These are phyloP conservation scores for Lydus trimaculatus DNA, from an alignment of 2,888 invertebrate genomes.

Conservation along the genomic window DNA sequence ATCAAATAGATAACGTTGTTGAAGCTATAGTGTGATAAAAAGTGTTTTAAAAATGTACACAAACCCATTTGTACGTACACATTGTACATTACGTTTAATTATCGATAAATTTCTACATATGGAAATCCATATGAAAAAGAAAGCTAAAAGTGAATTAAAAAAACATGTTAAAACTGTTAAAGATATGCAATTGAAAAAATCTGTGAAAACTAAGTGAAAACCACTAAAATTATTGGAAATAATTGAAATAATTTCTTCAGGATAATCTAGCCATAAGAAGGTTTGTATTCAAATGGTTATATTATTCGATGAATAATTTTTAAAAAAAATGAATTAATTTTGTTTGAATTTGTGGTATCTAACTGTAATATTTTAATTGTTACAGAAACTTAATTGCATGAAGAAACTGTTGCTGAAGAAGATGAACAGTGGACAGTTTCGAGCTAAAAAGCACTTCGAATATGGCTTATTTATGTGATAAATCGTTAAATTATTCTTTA, in stretches of 20 bases:
- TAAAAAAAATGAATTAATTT: not conserved
- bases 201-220: not conserved
- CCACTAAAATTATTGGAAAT: not conserved
- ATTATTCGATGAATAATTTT: no score
- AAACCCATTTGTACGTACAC: conserved; percentile 75
- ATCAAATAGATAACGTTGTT: not conserved
- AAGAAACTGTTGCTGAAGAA: not conserved
- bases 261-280: not conserved
- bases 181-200: not conserved
- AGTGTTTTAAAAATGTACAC: conserved; percentile 66
- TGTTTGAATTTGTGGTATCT: not conserved
- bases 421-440: not conserved
- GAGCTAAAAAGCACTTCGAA: not conserved
- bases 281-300: not conserved
- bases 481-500: not conserved
- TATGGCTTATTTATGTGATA: not conserved
- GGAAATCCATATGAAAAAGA: conserved; percentile 48
- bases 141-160: conserved; percentile 28
- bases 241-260: not conserved
- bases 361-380: not conserved
- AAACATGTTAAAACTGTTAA: conserved; percentile 18
- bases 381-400: not conserved
- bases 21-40: not conserved
- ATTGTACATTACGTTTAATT: conserved; percentile 71
- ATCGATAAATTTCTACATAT: conserved; percentile 69